Evolutionary conservation across 2,888 invertebrate genomes (phyloP).

Genomic region (Congeria kusceri): DNA sequence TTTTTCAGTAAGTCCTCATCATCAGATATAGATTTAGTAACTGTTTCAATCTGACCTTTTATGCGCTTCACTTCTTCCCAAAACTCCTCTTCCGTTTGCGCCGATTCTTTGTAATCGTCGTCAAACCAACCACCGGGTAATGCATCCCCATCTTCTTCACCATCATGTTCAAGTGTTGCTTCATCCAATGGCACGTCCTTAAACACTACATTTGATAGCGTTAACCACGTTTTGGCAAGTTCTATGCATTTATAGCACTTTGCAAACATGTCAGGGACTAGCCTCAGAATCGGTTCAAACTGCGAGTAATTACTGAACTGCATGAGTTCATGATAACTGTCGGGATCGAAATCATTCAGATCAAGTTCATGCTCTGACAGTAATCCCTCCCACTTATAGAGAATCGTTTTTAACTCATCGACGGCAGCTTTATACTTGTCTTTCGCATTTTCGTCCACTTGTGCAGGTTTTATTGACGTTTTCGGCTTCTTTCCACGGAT

Average conservation of each 20-base stretch:
- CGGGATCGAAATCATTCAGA: conserved; percentile 76
- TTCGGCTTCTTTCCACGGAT: conserved; percentile 5
- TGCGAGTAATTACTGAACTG: conserved; percentile 69
- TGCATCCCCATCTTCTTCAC: conserved; percentile 1
- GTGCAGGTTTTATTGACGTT: background rate
- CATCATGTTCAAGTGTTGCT: background rate
- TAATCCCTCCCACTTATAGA: conserved; percentile 76
- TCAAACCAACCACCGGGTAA: background rate
- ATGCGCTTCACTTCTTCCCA: conserved; percentile 53
- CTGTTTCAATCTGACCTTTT: conserved; percentile 54
- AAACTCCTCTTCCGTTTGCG: conserved; percentile 28
- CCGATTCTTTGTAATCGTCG: background rate
- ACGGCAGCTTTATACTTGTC: conserved; percentile 67
- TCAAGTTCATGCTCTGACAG: conserved; percentile 72
- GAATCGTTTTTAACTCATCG: conserved; percentile 69
- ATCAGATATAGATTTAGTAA: conserved; percentile 59
- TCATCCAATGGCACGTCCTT: conserved; percentile 44
- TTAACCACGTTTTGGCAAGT: conserved; percentile 79
- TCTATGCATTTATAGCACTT: conserved; percentile 81
- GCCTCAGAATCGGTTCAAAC: conserved; percentile 76
- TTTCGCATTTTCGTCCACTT: background rate
- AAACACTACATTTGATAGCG: conserved; percentile 58
- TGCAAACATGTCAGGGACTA: conserved; percentile 81
- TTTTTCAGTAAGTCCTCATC: conserved; percentile 61
- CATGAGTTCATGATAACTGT: conserved; percentile 78